Conservation (phyloP, 2,113 vertebrate species). For the Thomomys bottae region DNA sequence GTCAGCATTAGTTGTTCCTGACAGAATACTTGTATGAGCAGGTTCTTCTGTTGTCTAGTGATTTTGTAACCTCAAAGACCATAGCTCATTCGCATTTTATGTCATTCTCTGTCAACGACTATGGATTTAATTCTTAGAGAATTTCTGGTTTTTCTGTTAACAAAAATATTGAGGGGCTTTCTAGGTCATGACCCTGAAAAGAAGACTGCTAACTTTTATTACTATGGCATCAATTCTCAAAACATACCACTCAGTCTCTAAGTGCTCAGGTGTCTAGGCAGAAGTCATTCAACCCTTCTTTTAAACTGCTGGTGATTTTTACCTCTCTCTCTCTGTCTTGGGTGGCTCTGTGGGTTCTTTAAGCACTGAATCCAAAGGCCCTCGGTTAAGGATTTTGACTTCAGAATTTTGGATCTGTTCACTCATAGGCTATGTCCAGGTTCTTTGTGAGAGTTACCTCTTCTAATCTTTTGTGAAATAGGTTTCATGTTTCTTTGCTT, state of each 20-base stretch:
- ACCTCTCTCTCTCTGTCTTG: rapidly evolving
- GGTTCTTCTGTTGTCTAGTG: slow-evolving; percentile 17
- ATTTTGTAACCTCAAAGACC: background rate
- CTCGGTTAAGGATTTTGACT: background rate
- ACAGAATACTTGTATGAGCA: background rate
- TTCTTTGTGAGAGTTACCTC: background rate
- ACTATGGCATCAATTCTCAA: background rate
- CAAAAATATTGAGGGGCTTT: background rate
- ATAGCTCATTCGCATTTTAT: background rate
- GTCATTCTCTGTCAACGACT: slow-evolving; percentile 7
- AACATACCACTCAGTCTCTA: background rate
- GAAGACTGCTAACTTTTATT: background rate
- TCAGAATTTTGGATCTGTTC: background rate
- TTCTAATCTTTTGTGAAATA: slow-evolving; percentile 13
- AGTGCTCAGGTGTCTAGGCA: background rate
- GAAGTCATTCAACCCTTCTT: background rate
- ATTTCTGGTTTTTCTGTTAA: background rate
- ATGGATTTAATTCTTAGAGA: background rate
- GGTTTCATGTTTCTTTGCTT: too few relatives aligned
- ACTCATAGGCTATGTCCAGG: background rate
- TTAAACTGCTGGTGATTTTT: background rate
- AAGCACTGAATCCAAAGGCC: background rate
- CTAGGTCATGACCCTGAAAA: background rate
- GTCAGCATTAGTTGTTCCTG: background rate
- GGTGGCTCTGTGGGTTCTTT: background rate